A percentile compares a stretch with the other conserved stretches of the same genome.
phyloP scores from a whole-genome alignment of 1,140 invertebrate genomes.

The Nephila pilipes region DNA sequence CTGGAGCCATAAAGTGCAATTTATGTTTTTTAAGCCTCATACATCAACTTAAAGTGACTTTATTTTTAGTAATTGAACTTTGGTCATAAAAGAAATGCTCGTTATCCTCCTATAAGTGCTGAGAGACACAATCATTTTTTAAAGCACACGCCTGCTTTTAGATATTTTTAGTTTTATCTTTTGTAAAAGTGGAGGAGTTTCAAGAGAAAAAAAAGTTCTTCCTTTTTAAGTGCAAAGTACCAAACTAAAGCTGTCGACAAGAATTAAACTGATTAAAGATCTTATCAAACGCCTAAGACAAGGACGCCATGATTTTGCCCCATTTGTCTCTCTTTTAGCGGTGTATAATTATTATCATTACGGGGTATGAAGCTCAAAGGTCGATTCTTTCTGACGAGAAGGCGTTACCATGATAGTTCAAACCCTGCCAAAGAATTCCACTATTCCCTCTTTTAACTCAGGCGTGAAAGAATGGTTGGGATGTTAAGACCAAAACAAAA shows the following conservation, averaged over 20 bases:
- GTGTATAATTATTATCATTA: constrained; percentile 67
- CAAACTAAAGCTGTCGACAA: constrained; percentile 50
- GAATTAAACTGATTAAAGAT: constrained; percentile 72
- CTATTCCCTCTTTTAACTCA: background rate
- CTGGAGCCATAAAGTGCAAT: background rate
- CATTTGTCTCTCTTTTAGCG: constrained; percentile 63
- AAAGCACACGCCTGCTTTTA: background rate
- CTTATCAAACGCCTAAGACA: constrained; percentile 27
- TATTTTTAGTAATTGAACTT: constrained; percentile 50
- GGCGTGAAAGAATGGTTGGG: constrained; percentile 25
- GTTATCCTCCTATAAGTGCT: background rate
- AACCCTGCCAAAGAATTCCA: constrained; percentile 17
- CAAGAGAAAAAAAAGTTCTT: background rate
- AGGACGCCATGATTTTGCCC: constrained; percentile 27
- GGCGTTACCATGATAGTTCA: constrained; percentile 16
- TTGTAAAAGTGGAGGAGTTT: background rate
- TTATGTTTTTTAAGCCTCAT: background rate
- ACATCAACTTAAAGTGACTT: constrained; percentile 6
- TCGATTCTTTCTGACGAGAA: constrained; percentile 17
- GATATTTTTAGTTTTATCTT: constrained; percentile 36
- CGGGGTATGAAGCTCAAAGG: constrained; percentile 48
- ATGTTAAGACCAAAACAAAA: constrained; percentile 47
- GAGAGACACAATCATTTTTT: constrained; percentile 49
- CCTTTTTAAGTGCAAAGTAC: constrained; percentile 45
- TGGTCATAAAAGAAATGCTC: constrained; percentile 12